A percentile compares a stretch with the other conserved stretches of the same genome.
Conservation (phyloP, 2,888 invertebrate genomes). For the Hypercompe scribonia region DNA sequence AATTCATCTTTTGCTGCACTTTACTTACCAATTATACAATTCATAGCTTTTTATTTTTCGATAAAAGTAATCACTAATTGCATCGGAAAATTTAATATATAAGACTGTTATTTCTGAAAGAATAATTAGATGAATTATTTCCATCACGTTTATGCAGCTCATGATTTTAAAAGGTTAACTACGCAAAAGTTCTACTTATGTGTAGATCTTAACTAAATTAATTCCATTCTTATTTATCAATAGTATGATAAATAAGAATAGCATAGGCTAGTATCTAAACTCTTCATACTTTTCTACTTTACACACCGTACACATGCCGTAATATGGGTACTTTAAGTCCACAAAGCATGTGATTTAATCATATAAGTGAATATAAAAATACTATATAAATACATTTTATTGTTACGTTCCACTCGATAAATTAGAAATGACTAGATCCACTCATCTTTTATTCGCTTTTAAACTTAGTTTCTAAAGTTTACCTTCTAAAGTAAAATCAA, state of each 20-base stretch:
- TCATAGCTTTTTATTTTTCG: too few relatives aligned
- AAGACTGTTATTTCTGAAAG: not conserved
- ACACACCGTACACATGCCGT: conserved; percentile 42
- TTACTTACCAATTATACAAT: too few relatives aligned
- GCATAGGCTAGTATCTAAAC: conserved; percentile 26
- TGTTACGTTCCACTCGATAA: conserved; percentile 40
- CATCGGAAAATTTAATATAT: not conserved
- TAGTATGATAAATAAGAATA: too few relatives aligned
- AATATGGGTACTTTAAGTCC: conserved; percentile 30
- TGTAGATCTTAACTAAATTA: not conserved
- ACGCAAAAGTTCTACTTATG: not conserved
- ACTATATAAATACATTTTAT: conserved; percentile 37
- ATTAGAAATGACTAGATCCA: conserved; percentile 76
- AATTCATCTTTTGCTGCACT: too few relatives aligned
- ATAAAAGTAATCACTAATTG: too few relatives aligned
- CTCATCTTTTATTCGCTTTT: conserved; percentile 62
- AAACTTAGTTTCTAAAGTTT: conserved; percentile 38
- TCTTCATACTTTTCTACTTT: conserved; percentile 15
- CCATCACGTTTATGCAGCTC: not conserved
- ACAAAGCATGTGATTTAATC: conserved; percentile 16
- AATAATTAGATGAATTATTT: not conserved
- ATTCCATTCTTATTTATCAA: too few relatives aligned
- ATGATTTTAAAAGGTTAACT: not conserved
- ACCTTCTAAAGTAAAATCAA: conserved; percentile 47
- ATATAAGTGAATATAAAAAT: conserved; percentile 44